Evolutionary conservation across 1,140 invertebrate genomes (phyloP).

Genomic region (Drosophila pruinosa): DNA sequence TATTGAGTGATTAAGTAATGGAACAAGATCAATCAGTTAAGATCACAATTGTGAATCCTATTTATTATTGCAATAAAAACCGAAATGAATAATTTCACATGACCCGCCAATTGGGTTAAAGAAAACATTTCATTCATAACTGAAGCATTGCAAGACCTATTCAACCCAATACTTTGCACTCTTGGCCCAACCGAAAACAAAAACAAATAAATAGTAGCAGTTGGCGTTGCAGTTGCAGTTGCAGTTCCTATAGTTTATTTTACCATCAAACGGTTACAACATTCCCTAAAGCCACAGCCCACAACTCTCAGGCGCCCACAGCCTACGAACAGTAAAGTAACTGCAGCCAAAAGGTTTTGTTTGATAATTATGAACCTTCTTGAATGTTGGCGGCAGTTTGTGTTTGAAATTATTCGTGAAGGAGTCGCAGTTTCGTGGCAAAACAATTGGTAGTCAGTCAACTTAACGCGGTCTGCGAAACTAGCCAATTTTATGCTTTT

Average conservation of each 20-base stretch:
- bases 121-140: conserved; percentile 30
- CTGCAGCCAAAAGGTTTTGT: conserved; percentile 27
- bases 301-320: conserved; percentile 24
- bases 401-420: conserved; percentile 76
- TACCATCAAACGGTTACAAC: conserved; percentile 55
- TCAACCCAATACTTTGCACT: conserved; percentile 73
- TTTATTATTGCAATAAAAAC: neutral
- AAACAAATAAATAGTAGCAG: conserved; percentile 11
- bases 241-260: conserved; percentile 51
- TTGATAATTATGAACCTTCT: conserved; percentile 79
- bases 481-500: conserved; percentile 68
- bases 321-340: neutral
- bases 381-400: conserved; percentile 73
- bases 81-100: conserved; percentile 27
- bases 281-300: conserved; percentile 66
- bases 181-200: conserved; percentile 57
- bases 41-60: neutral
- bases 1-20: neutral
- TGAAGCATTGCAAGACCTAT: conserved; percentile 49
- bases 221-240: conserved; percentile 14
- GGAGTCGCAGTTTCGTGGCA: conserved; percentile 68
- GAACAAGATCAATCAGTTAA: conserved; percentile 14
- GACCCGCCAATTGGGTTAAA: conserved; percentile 4
- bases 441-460: conserved; percentile 79
- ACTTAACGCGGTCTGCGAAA: conserved; percentile 75